Base-by-base conservation (phyloP, 2,797 vertebrate genomes). In the Labeo calbasu region DNA sequence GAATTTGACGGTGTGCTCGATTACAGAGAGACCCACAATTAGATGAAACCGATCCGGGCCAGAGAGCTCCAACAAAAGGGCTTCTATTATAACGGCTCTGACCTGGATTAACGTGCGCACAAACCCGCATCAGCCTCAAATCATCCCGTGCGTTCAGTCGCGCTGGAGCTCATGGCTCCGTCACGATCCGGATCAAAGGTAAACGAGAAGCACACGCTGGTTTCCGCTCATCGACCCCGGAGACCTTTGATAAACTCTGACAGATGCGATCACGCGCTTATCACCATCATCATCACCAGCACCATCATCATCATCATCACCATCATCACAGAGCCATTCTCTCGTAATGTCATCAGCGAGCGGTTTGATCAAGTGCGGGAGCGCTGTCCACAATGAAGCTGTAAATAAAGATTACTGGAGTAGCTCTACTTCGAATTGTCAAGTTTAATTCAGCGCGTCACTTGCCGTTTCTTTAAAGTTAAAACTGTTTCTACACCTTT, bases 41-140 rank as follows among this genome's bases (percentile, higher is more conserved):
- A 84, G 15, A 70, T 84, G 90, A 88, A 90, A 88, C 32, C 51
- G 88, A 90, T 88, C 78, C 85, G 53, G 72, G 78, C 46, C 57
- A 36, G 65, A 68, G 66, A 71, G 48, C 25, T 19, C 79, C 65
- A 73, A 89, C 90, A 90, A 89, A 86, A 84, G 85, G 19, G 25
- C 43, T 84, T 86, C 89, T 91, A 87, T 90, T 14, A 77, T 48
- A 32, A 57, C 40, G 5, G 57, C 55, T 84, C 66, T 51, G 77
- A 84, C 80, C 77, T 23, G 80, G 79, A 85, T 84, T 79, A 83
- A 72, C 77, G 46, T 17, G 36, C 36, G 51, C 82, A 70, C 51
- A 23, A 50, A 72, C 70, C 66, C 80, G 48, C 48, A 25, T 80
- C 65, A 69, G 19, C 78, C 77, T 23, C 23, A 11, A 28, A 25